phyloP scores from a whole-genome alignment of 2,113 vertebrate genomes.

The Pantherophis guttatus region DNA sequence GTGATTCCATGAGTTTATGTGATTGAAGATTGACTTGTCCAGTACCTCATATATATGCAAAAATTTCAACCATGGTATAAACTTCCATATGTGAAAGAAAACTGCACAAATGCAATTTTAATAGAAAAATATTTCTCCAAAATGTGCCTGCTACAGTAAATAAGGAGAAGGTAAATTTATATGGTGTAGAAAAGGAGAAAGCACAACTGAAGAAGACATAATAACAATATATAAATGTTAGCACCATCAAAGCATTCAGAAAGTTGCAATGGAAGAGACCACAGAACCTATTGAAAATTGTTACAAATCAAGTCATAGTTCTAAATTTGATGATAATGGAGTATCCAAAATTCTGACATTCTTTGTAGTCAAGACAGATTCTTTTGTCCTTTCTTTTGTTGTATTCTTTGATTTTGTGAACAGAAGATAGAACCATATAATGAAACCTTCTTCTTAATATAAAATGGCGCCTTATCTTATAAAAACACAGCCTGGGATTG shows the following conservation, averaged over 20 bases:
- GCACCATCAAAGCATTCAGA: slow-evolving; percentile 8
- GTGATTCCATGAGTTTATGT: neutral
- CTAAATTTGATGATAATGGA: neutral
- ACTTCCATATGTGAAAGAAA: slow-evolving; percentile 29
- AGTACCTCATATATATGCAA: neutral
- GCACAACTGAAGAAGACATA: neutral
- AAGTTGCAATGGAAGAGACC: slow-evolving; percentile 10
- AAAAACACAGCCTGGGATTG: neutral
- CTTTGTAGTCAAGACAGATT: neutral
- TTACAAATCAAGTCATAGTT: neutral
- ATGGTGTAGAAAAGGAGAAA: slow-evolving; percentile 17
- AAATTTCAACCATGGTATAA: slow-evolving; percentile 9
- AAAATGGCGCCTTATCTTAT: slow-evolving; percentile 28
- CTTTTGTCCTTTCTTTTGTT: neutral
- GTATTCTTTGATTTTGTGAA: neutral
- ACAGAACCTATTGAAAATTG: slow-evolving; percentile 8
- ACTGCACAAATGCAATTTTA: neutral
- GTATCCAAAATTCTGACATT: slow-evolving; percentile 1
- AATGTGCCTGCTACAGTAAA: neutral
- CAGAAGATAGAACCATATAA: slow-evolving; percentile 18
- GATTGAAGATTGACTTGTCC: neutral
- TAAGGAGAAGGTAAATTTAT: neutral
- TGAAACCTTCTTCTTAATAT: slow-evolving; percentile 16
- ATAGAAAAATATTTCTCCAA: neutral
- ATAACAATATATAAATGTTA: slow-evolving; percentile 23